These are phyloP conservation scores for Otocyon megalotis DNA, from an alignment of 2,113 vertebrate species.

Conservation along the genomic window DNA sequence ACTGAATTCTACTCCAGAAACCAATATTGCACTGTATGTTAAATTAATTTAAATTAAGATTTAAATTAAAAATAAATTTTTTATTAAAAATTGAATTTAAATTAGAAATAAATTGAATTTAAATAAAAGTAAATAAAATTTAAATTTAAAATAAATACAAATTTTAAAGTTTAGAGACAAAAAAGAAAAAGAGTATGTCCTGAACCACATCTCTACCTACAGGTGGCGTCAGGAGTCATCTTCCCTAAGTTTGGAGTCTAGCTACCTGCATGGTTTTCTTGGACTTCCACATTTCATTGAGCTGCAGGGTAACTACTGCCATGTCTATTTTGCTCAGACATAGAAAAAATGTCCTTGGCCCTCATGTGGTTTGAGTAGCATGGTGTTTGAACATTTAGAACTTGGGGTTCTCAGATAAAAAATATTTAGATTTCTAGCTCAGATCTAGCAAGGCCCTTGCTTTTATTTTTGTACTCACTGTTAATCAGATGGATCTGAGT, in stretches of 20 bases:
- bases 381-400: not conserved
- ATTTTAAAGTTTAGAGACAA: not conserved
- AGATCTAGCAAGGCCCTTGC: not conserved
- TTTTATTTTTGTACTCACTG: not conserved
- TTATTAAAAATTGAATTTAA: not conserved
- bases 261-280: not conserved
- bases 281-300: not conserved
- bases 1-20: not conserved
- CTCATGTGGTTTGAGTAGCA: not conserved
- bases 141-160: not conserved
- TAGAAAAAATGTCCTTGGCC: not conserved
- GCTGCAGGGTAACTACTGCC: not conserved
- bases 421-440: not conserved
- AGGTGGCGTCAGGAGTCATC: not conserved
- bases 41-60: not conserved
- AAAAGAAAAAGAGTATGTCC: not conserved
- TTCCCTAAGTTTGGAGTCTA: not conserved
- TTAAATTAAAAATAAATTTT: not conserved
- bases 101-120: not conserved
- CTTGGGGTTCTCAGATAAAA: not conserved
- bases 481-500: not conserved
- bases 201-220: not conserved
- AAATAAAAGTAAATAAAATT: too few species aligned
- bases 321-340: not conserved
- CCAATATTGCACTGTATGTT: not conserved